These are phyloP conservation scores for Solenopsis invicta DNA, from an alignment of 1,140 invertebrate species.

Conservation along the genomic window DNA sequence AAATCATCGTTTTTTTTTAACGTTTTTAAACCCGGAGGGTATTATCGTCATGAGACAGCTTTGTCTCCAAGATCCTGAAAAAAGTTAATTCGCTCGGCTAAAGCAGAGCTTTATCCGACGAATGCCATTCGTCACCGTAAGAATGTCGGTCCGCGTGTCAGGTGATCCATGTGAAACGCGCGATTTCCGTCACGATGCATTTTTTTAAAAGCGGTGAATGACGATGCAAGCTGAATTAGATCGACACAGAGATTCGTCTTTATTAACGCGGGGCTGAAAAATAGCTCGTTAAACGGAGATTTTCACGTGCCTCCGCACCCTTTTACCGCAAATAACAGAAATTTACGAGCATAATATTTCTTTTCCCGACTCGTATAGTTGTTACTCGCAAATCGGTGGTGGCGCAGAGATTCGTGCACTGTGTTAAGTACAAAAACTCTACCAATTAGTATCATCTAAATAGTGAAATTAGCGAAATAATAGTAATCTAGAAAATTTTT, in stretches of 20 bases:
- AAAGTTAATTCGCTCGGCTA: background rate
- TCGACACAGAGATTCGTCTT: slow-evolving; percentile 22
- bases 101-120: background rate
- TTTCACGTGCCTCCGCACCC: background rate
- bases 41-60: background rate
- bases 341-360: slow-evolving; percentile 17
- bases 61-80: background rate
- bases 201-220: background rate
- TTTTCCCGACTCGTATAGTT: slow-evolving; percentile 9
- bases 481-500: too few relatives aligned
- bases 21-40: background rate
- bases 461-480: background rate
- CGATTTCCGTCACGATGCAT: background rate
- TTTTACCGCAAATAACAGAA: background rate
- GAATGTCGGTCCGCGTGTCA: background rate
- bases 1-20: background rate
- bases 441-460: background rate
- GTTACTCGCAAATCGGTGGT: slow-evolving; percentile 17
- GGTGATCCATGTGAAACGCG: background rate
- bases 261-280: slow-evolving; percentile 31
- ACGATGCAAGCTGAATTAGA: slow-evolving; percentile 2
- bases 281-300: slow-evolving; percentile 20
- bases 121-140: slow-evolving; percentile 3
- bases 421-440: slow-evolving; percentile 10
- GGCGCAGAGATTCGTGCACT: slow-evolving; percentile 7